Conservation (phyloP, 2,113 vertebrate genomes). For the Dromaius novaehollandiae region DNA sequence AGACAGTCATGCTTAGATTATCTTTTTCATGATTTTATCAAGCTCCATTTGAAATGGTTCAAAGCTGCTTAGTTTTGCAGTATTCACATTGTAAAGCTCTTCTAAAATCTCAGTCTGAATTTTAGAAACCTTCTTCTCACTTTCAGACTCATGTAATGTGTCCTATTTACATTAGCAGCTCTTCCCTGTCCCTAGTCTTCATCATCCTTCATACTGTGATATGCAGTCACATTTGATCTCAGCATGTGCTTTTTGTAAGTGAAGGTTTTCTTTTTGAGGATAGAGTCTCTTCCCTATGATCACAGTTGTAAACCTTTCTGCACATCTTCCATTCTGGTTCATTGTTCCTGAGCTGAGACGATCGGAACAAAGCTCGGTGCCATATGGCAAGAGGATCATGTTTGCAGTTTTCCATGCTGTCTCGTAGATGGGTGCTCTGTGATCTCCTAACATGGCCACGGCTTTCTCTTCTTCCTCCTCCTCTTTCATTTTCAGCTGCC, state of each 20-base stretch:
- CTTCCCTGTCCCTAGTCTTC: background rate
- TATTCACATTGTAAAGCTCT: background rate
- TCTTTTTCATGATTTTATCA: background rate
- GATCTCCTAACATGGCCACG: background rate
- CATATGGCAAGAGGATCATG: background rate
- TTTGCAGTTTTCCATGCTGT: background rate
- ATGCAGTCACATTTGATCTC: background rate
- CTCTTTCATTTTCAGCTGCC: background rate
- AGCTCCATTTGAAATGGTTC: background rate
- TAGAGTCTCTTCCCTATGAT: background rate
- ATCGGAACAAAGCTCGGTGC: background rate
- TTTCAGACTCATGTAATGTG: background rate
- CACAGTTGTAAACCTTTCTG: background rate
- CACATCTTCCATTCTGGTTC: background rate
- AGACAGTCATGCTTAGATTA: background rate
- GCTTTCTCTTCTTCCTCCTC: background rate
- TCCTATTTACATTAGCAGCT: background rate
- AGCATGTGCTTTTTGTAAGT: background rate
- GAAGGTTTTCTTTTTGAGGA: background rate
- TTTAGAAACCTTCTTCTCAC: background rate
- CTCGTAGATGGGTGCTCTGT: background rate
- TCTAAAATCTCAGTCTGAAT: background rate
- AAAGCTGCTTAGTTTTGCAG: background rate
- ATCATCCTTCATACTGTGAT: background rate
- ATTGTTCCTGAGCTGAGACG: background rate